Evolutionary conservation across 2,113 vertebrate genomes (phyloP).

Genomic region (Marmota flaviventris): DNA sequence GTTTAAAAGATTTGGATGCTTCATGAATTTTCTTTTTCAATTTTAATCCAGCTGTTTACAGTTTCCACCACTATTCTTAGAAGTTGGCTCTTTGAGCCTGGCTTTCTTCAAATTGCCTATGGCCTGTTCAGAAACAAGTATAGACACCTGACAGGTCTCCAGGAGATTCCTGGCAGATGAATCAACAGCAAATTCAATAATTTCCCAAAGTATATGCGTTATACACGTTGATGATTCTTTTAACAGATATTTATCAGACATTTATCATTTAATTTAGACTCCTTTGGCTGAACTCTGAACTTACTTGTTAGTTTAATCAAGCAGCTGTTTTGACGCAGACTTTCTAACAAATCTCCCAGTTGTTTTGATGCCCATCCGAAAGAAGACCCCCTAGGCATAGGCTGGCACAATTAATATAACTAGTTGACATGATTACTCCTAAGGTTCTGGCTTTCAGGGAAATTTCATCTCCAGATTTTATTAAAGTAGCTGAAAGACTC

Average conservation of each 20-base stretch:
- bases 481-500: constrained; percentile 72
- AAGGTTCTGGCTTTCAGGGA: constrained; percentile 54
- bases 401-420: constrained; percentile 60
- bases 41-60: constrained; percentile 25
- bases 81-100: not conserved
- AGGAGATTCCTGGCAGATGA: constrained; percentile 41
- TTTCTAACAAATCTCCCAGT: constrained; percentile 53
- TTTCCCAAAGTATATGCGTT: not conserved
- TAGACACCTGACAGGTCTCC: not conserved
- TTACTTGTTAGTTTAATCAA: constrained; percentile 47
- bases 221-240: constrained; percentile 16
- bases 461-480: constrained; percentile 70
- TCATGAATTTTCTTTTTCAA: not conserved
- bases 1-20: not conserved
- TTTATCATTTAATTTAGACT: constrained; percentile 61
- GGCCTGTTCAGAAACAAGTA: not conserved
- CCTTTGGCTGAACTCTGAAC: constrained; percentile 53
- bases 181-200: constrained; percentile 27
- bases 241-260: constrained; percentile 35
- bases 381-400: constrained; percentile 19
- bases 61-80: not conserved
- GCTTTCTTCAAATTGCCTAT: constrained; percentile 21
- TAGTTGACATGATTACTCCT: constrained; percentile 51
- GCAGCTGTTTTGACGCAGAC: constrained; percentile 14
- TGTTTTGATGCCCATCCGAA: constrained; percentile 20